Evolutionary conservation across 2,888 invertebrate genomes (phyloP), one percentile per base, ranked within the genome.

Genomic region (Clostera curtula): DNA sequence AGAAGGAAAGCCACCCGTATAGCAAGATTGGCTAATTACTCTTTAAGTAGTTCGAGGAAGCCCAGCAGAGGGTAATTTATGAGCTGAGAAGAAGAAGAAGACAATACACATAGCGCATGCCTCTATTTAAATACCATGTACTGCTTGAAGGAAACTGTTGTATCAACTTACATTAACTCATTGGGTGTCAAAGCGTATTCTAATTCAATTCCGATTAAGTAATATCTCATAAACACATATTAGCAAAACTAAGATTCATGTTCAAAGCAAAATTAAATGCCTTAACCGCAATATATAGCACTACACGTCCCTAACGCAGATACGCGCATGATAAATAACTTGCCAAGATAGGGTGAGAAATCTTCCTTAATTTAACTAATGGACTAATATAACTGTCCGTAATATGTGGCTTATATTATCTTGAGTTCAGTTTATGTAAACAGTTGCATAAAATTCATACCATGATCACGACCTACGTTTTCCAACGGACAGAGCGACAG

Each of bases 301-400:
- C 52, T 52, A 51, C 56, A 55, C 62, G 57, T 66, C 72, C 75
- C 71, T 63, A 64, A 53, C 44, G 51, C 43, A 54, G 49, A 49
- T 54, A 61, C 60, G 61, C 62, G 61, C 64, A 70, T 75, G 77
- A 79, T 76, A 77, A 73, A 79, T 73, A 74, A 68, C 71, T 68
- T 49, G 44, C 48, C 53, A 57, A 69, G 67, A 69, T 66, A 62
- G 73, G 73, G 72, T 61, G 74, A 66, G 69, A 67, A 72, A 73
- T 76, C 73, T 76, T 75, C 60, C 62, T 69, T 77, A 75, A 80
- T 82, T 76, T 77, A 70, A 75, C 74, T 80, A 79, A 82, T 82
- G 79, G 73, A 71, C 61, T 66, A 60, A 67, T 62, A 65, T 67
- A 53, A 59, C 57, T 51, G 49, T 44, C 45, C 54, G 37, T 59